Base-by-base conservation (phyloP, 2,113 vertebrate species). In the Archilochus colubris region DNA sequence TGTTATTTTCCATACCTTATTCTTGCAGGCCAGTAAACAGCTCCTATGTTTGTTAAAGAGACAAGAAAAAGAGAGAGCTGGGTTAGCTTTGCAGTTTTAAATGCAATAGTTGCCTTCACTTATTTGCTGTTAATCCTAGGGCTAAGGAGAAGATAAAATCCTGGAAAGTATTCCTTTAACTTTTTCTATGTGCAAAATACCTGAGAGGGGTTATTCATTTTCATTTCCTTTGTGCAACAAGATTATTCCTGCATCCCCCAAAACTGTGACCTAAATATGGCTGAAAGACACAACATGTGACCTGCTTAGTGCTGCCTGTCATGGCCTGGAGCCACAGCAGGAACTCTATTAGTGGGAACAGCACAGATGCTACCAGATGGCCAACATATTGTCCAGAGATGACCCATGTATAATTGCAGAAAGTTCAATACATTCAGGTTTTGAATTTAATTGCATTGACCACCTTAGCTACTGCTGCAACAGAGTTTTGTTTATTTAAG, bases 201-300 rank as follows among this genome's bases (percentile, higher is more conserved):
- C 94, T 97, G 97, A 90, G 95, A 92, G 90, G 88, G 96, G 96
- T 95, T 98, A 97, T 95, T 96, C 82, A 68, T 95, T 97, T 97
- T 97, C 96, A 86, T 98, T 98, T 98, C 97, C 97, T 98, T 98
- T 98, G 97, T 98, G 98, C 96, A 98, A 98, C 95, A 97, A 98
- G 97, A 97, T 97, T 97, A 97, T 97, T 98, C 97, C 96, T 97
- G 97, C 98, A 97, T 96, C 97, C 94, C 96, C 95, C 94, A 92
- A 98, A 98, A 97, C 97, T 98, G 98, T 99, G 99, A 99, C 98
- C 99, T 98, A 99, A 99, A 99, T 99, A 99, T 99, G 98, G 98
- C 98, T 99, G 98, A 99, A 99, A 99, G 98, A 99, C 97, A 98
- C 98, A 98, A 98, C 98, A 98, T 99, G 99, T 99, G 99, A 99